These are phyloP conservation scores for Penaeus vannamei DNA, from an alignment of 1,140 invertebrate genomes.

Conservation along the genomic window DNA sequence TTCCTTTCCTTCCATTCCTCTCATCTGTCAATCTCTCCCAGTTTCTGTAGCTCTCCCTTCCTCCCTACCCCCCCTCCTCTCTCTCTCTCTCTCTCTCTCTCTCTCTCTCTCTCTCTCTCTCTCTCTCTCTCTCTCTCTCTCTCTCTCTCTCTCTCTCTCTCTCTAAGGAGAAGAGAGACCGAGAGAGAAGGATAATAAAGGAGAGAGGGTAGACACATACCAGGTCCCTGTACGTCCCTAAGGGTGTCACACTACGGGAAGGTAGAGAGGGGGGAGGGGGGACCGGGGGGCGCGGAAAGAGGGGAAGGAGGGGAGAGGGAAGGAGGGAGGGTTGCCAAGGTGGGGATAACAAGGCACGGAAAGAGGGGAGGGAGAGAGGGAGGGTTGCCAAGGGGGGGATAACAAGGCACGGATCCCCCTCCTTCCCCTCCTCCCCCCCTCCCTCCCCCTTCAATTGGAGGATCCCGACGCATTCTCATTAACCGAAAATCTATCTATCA, in stretches of 20 bases:
- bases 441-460: slow-evolving; percentile 51
- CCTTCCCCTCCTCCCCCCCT: neutral
- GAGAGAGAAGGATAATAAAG: neutral
- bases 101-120: no score
- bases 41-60: no score
- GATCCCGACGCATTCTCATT: slow-evolving; percentile 59
- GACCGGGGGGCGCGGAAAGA: neutral
- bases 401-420: neutral
- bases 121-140: no score
- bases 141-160: no score
- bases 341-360: neutral
- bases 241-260: neutral
- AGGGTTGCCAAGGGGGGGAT: slow-evolving; percentile 7
- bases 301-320: neutral
- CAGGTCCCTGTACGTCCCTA: no score
- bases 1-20: no score
- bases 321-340: neutral
- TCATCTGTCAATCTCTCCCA: no score
- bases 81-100: no score
- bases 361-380: neutral
- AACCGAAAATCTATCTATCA: slow-evolving; percentile 65
- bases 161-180: neutral
- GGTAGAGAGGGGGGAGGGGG: neutral
- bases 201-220: no score
- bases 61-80: no score